Percentiles rank a stretch among this genome's conserved stretches.
These are phyloP conservation scores for Trididemnum nubilum DNA, from an alignment of 23 tunicate species.

Conservation along the genomic window DNA sequence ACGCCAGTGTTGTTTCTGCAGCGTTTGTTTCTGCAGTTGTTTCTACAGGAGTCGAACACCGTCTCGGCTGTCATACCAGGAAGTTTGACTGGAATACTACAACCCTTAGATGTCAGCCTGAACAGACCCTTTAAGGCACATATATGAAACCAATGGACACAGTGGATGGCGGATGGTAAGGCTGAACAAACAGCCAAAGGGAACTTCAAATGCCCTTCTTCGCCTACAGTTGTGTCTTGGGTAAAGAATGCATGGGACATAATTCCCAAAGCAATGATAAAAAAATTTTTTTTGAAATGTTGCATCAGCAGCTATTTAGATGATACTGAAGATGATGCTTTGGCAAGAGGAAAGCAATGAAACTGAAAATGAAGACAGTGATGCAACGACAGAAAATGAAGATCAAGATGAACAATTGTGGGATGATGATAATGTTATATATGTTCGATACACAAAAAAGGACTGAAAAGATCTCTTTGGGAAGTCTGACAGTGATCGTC, in stretches of 20 bases:
- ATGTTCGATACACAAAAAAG: not conserved
- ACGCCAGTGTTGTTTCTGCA: too few relatives aligned
- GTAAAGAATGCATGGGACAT: slow-evolving; percentile 22
- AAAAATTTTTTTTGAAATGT: slow-evolving; percentile 5
- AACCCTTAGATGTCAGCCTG: slow-evolving; percentile 12
- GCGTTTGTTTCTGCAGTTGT: too few relatives aligned
- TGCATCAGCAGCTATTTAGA: slow-evolving; percentile 15
- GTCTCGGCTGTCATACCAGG: slow-evolving; percentile 8
- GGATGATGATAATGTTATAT: not conserved
- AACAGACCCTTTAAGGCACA: slow-evolving; percentile 25
- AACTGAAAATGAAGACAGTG: slow-evolving; percentile 8
- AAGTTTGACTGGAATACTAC: slow-evolving; percentile 10
- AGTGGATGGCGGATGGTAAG: slow-evolving; percentile 28
- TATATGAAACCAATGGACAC: not conserved
- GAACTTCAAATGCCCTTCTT: slow-evolving; percentile 18
- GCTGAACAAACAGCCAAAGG: slow-evolving; percentile 13
- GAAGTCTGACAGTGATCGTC: slow-evolving; percentile 14
- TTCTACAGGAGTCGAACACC: not conserved
- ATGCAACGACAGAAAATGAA: slow-evolving; percentile 8
- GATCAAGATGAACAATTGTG: slow-evolving; percentile 3
- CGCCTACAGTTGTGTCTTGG: slow-evolving; percentile 30
- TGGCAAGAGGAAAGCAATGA: not conserved
- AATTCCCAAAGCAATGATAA: slow-evolving; percentile 3
- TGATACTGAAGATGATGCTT: not conserved
- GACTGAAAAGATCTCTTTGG: slow-evolving; percentile 35